These are phyloP conservation scores for Grus americana DNA, from an alignment of 2,113 vertebrate species.

Conservation along the genomic window DNA sequence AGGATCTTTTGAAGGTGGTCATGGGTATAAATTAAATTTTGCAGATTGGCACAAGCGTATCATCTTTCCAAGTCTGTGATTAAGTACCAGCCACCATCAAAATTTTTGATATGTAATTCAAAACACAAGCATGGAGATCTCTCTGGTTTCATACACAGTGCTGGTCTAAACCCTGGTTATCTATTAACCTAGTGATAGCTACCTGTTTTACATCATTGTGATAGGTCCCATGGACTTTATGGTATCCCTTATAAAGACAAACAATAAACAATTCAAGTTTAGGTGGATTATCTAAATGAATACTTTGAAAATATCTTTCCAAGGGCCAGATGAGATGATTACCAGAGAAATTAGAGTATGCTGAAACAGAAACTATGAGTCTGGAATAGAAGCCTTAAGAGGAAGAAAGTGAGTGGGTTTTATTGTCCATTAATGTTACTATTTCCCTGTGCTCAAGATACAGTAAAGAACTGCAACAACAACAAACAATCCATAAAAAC, in stretches of 20 bases:
- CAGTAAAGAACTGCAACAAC: background rate
- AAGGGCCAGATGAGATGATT: background rate
- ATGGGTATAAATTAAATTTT: background rate
- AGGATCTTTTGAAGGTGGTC: background rate
- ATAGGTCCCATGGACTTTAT: background rate
- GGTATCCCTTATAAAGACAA: background rate
- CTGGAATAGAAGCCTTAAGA: background rate
- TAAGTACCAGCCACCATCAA: background rate
- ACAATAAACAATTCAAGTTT: background rate
- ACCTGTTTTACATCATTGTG: background rate
- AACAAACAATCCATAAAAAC: background rate
- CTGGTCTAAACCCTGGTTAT: background rate
- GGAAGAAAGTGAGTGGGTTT: background rate
- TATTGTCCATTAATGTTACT: background rate
- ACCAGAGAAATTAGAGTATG: background rate
- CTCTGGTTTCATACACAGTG: background rate
- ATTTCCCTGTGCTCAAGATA: background rate
- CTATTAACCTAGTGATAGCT: background rate
- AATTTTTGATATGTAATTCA: background rate
- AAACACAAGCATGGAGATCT: background rate
- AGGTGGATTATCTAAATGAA: background rate
- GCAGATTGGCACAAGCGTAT: background rate
- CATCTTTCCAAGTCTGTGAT: background rate
- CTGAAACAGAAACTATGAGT: background rate
- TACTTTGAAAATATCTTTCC: background rate